phyloP scores from a whole-genome alignment of 2,888 invertebrate species.

The Pandemis heparana region DNA sequence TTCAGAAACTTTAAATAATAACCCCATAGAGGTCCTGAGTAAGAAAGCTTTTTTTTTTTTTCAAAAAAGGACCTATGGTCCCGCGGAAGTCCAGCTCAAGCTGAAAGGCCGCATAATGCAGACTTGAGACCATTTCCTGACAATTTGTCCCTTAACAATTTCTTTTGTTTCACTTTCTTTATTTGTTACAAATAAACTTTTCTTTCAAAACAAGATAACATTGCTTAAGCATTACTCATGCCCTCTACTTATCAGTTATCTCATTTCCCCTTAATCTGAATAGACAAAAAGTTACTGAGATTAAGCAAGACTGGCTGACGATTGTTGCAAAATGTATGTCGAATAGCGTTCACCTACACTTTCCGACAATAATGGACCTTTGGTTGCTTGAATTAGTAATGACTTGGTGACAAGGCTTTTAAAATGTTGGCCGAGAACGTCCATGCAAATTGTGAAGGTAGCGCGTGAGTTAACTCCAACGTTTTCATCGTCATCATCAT shows the following conservation, averaged over 20 bases:
- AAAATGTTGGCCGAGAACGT: neutral
- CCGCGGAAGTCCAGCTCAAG: too few relatives aligned
- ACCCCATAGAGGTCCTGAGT: too few relatives aligned
- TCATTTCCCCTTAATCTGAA: conserved; percentile 27
- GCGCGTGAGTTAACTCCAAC: neutral
- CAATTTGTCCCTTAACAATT: too few relatives aligned
- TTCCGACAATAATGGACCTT: conserved; percentile 6
- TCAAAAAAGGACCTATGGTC: too few relatives aligned
- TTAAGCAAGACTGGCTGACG: conserved; percentile 29
- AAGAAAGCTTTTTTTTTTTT: too few relatives aligned
- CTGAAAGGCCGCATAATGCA: too few relatives aligned
- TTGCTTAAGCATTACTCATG: neutral
- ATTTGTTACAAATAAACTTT: too few relatives aligned
- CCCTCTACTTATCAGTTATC: conserved; percentile 24
- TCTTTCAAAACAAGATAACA: neutral
- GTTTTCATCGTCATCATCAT: too few relatives aligned
- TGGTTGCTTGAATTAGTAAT: conserved; percentile 18
- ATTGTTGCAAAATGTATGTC: conserved; percentile 35
- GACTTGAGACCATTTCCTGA: too few relatives aligned
- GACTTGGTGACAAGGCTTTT: conserved; percentile 17
- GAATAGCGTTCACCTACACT: conserved; percentile 31
- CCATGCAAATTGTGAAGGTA: neutral
- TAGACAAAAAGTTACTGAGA: conserved; percentile 18
- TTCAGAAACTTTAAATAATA: too few relatives aligned
- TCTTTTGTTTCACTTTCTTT: too few relatives aligned